Evolutionary conservation across 2,888 invertebrate species (phyloP).

Genomic region (Phlogophora meticulosa): DNA sequence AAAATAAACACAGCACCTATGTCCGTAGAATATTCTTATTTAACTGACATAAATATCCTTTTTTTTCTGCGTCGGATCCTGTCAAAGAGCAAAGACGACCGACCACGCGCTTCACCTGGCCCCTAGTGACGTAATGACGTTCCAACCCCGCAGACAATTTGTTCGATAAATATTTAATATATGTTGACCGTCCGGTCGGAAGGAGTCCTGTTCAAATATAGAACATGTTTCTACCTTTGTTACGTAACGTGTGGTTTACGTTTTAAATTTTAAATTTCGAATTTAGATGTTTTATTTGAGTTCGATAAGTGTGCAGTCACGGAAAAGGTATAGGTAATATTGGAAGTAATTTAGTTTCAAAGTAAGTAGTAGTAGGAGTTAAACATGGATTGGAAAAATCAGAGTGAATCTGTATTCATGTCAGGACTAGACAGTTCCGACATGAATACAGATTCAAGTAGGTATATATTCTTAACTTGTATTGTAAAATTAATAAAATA

Average conservation of each 20-base stretch:
- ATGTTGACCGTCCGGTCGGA: constrained; percentile 10
- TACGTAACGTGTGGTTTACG: constrained; percentile 5
- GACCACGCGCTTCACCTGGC: constrained; percentile 86
- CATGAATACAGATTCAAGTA: no score
- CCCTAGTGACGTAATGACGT: constrained; percentile 80
- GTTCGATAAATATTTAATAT: constrained; percentile 55
- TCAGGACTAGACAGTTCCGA: no score
- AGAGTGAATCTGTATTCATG: no score
- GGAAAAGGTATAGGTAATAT: background rate
- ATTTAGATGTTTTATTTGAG: constrained; percentile 7
- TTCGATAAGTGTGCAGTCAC: constrained; percentile 5
- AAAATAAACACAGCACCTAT: background rate
- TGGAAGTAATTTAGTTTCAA: background rate
- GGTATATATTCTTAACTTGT: no score
- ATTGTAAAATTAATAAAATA: no score
- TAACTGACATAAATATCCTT: constrained; percentile 62
- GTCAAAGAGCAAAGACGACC: constrained; percentile 76
- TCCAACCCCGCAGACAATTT: constrained; percentile 61
- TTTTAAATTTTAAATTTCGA: constrained; percentile 32
- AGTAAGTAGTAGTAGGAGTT: no score
- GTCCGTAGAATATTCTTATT: constrained; percentile 44
- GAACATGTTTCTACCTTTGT: constrained; percentile 24
- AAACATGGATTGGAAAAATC: no score
- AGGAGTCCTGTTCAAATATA: constrained; percentile 47
- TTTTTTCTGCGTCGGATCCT: constrained; percentile 57